A percentile compares a stretch with the other conserved stretches of the same genome.
Evolutionary conservation across 2,888 invertebrate genomes (phyloP).

Genomic region (Heliothis peltigera): DNA sequence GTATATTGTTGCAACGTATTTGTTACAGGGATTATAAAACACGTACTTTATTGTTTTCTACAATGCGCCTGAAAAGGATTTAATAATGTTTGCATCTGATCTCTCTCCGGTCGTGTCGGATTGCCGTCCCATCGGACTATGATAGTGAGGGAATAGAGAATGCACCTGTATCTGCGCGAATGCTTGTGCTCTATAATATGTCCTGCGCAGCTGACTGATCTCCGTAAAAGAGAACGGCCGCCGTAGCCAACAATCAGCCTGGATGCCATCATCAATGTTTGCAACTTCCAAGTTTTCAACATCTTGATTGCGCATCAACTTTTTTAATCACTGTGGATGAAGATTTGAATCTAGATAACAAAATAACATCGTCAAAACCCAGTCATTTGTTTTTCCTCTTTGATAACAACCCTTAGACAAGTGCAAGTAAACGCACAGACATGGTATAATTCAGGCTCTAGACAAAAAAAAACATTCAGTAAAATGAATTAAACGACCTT

Average conservation of each 20-base stretch:
- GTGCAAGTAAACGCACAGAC: background rate
- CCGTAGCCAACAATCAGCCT: too few relatives aligned
- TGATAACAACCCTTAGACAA: background rate
- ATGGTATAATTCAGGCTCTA: background rate
- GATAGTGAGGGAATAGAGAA: too few relatives aligned
- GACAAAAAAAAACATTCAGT: conserved; percentile 21
- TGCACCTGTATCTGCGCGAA: too few relatives aligned
- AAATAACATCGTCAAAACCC: background rate
- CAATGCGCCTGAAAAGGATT: background rate
- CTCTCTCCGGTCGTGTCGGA: too few relatives aligned
- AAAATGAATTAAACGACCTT: conserved; percentile 18
- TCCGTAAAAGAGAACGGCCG: too few relatives aligned
- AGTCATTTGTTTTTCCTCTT: background rate
- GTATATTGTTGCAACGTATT: conserved; percentile 3
- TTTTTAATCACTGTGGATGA: conserved; percentile 15
- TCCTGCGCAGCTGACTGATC: too few relatives aligned
- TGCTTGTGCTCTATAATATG: too few relatives aligned
- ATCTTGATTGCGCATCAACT: background rate
- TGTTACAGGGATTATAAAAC: background rate
- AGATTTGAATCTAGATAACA: conserved; percentile 2
- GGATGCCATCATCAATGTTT: too few relatives aligned
- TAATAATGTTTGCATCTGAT: background rate
- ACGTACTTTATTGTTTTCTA: conserved; percentile 7
- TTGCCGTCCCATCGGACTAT: too few relatives aligned
- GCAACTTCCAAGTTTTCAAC: background rate